Base-by-base conservation (phyloP, 2,113 vertebrate species). In the Campylorhamphus procurvoides region DNA sequence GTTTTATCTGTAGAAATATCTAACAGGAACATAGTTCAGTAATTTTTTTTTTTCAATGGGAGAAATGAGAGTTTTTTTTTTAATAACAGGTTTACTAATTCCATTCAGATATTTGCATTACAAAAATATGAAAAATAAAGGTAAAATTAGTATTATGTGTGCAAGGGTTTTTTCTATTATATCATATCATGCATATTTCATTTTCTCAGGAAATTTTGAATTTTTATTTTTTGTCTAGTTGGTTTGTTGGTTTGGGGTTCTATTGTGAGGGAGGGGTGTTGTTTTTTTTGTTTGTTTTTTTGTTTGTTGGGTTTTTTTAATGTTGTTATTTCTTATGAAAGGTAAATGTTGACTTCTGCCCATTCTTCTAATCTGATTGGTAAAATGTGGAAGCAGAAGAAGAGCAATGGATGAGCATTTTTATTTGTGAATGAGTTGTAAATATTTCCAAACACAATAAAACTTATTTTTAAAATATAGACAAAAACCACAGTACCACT, bases 211-310 rank as follows among this genome's bases (percentile, higher is more conserved):
- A 64, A 58, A 20, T 55, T 58, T 73, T 64, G 2, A 49, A 13
- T 53, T 89, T 3, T 60, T 11, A 37, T 37, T 37, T 35, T 10
- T 18, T 8, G 11, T 40, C 53, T 55, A 6, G 25, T 27, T 46
- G 23, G 4, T 3, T 4, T 5, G 10, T 10, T 14, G 14, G 2
- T 3, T 42, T 20, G 13, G 2, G 15, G 2, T 1, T 59, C 46
- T 47, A 42, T 15, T 42, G 40, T 40, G 40, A 49, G 47, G 47
- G 40, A 12, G 46, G 53, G 10, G 4, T 53, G 40, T 37, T 9
- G 59, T 5, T 4, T 3, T 60, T 11, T 11, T 31, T 37, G 9
- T 7, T 14, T 9, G 22, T 40, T 27, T 53, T 19, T 5, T 3
- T 3, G 5, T 22, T 6, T n/a, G 10, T 42, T 25, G 20, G 2